Percentiles rank a stretch among this genome's conserved stretches.
phyloP scores from a whole-genome alignment of 2,113 vertebrate genomes.

The Leiothrix lutea region DNA sequence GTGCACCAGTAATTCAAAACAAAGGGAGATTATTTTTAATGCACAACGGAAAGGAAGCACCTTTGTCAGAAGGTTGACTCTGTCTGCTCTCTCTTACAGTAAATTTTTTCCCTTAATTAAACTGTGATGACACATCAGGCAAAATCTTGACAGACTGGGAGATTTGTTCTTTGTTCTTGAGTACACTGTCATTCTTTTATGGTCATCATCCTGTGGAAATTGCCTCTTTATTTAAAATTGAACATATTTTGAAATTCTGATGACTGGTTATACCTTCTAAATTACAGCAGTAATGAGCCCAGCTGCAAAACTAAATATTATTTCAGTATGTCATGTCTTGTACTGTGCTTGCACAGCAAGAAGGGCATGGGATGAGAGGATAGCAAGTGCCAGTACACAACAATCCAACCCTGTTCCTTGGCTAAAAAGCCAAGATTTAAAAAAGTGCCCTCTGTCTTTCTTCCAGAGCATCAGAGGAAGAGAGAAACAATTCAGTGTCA shows the following conservation, averaged over 20 bases:
- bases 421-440: neutral
- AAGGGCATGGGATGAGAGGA: neutral
- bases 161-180: neutral
- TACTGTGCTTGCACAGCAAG: neutral
- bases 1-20: neutral
- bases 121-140: neutral
- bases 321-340: neutral
- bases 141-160: neutral
- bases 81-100: neutral
- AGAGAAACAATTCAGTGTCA: conserved; percentile 8
- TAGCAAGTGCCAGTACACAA: neutral
- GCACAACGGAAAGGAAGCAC: neutral
- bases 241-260: conserved; percentile 1
- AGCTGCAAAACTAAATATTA: conserved; percentile 19
- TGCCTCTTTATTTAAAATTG: neutral
- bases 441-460: neutral
- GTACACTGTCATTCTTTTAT: neutral
- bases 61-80: neutral
- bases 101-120: conserved; percentile 5
- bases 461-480: conserved; percentile 12
- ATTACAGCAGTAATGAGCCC: neutral
- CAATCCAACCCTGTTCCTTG: neutral
- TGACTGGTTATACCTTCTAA: neutral
- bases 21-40: neutral
- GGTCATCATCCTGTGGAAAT: conserved; percentile 1